Conservation (phyloP, 2,888 invertebrate species). For the Nephrocerus scutellatus region DNA sequence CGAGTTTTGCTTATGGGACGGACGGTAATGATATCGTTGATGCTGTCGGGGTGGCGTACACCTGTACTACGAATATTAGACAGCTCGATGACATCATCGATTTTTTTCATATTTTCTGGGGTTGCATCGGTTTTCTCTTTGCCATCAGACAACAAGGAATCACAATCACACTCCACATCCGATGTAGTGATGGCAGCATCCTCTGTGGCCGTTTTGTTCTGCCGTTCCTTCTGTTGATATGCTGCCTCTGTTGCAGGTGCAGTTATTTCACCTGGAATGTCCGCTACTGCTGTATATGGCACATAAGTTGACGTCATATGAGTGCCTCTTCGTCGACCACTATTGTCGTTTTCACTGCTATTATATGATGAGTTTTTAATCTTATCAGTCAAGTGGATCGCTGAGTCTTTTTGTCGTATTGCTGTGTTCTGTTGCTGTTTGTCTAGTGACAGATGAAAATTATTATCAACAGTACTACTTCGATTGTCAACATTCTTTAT, state of each 20-base stretch:
- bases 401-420: too few relatives aligned
- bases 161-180: conserved; percentile 22
- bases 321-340: conserved; percentile 3
- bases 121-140: conserved; percentile 45
- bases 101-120: conserved; percentile 47
- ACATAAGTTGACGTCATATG: not conserved
- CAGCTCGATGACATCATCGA: conserved; percentile 43
- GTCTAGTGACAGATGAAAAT: too few relatives aligned
- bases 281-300: conserved; percentile 3
- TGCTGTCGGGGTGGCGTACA: conserved; percentile 1
- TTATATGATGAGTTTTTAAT: too few relatives aligned
- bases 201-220: too few relatives aligned
- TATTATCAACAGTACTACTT: too few relatives aligned
- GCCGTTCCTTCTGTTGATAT: too few relatives aligned
- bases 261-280: conserved; percentile 2
- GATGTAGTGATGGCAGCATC: conserved; percentile 9
- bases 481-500: too few relatives aligned
- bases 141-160: conserved; percentile 36
- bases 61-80: conserved; percentile 11
- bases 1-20: conserved; percentile 3
- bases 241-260: too few relatives aligned
- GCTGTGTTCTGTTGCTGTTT: too few relatives aligned
- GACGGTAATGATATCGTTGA: not conserved
- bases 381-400: too few relatives aligned
- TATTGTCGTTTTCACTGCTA: conserved; percentile 2